Base-by-base conservation (phyloP, 2,888 invertebrate species). In the Calliopum simillimum region DNA sequence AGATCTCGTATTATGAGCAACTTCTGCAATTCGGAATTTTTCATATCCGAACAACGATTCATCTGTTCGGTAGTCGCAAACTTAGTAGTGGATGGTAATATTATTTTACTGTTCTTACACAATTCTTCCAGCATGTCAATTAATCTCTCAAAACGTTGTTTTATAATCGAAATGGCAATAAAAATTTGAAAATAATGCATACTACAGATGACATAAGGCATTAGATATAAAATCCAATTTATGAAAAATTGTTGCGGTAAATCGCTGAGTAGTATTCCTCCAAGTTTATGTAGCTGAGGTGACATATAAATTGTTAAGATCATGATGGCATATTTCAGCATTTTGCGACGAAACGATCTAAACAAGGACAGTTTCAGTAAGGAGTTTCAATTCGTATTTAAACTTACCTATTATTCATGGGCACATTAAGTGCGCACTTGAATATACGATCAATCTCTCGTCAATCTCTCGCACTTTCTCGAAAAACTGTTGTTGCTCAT, bases 111-210 rank as follows among this genome's bases (percentile, higher is more conserved):
- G 6, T 21, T 47, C 4, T 53, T n/a, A 33, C 47, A 3, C 13
- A 80, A 56, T 14, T 79, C 68, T n/a, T 69, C 72, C 11, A 86
- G 68, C 21, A 76, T 66, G 2, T 70, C 61, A 16, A 80, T 77
- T 2, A 86, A 70, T 56, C 80, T 67, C 14, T 79, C 77, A 67
- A 86, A 79, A 3, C 85, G 79, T 33, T 72, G 69, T 4, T 80
- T 80, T n/a, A 85, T 76, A 3, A 83, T 76, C 5, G 70, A 71
- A 0, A 85, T 73, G 14, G 73, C 68, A 3, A 77, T 74, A n/a
- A 80, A 80, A 56, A 82, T 80, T 76, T 86, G 86, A 73, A 82
- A 82, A 69, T 85, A 85, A 19, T 83, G 76, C 55, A 84, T 3
- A 2, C 81, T 81, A 51, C 81, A 82, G 8, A 81, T 76, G 1